A percentile compares a stretch with the other conserved stretches of the same genome.
Evolutionary conservation across 1,140 invertebrate genomes (phyloP).

Genomic region (Ceratosolen fusciceps): DNA sequence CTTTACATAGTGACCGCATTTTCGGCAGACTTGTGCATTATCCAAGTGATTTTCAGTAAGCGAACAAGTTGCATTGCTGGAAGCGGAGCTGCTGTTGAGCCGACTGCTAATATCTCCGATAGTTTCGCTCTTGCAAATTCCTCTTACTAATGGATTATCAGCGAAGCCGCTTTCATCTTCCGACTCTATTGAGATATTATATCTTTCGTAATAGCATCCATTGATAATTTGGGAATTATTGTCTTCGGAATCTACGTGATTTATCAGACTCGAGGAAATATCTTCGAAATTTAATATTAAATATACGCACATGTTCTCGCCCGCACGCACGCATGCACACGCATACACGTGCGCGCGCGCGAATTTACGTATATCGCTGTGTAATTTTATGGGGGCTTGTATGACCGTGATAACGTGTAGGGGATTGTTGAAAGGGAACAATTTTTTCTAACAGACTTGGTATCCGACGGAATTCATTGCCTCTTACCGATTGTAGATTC

Average conservation of each 20-base stretch:
- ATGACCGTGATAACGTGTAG: background rate
- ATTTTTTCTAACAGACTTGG: background rate
- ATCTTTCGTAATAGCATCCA: slow-evolving; percentile 48
- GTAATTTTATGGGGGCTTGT: too few species aligned
- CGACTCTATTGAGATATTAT: background rate
- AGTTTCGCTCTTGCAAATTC: slow-evolving; percentile 64
- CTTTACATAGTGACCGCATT: slow-evolving; percentile 62
- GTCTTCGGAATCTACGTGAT: slow-evolving; percentile 37
- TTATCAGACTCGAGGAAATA: slow-evolving; percentile 33
- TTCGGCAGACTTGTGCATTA: slow-evolving; percentile 55
- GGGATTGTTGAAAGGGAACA: background rate
- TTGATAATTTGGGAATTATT: slow-evolving; percentile 38
- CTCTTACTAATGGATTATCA: slow-evolving; percentile 42
- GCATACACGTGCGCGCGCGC: too few species aligned
- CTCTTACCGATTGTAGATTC: slow-evolving; percentile 60
- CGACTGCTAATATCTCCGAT: slow-evolving; percentile 62
- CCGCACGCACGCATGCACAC: background rate
- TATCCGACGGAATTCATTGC: background rate
- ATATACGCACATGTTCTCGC: background rate
- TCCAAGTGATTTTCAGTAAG: slow-evolving; percentile 45
- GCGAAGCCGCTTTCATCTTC: background rate
- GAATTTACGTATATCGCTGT: too few species aligned
- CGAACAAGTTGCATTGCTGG: slow-evolving; percentile 42
- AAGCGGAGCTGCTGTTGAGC: slow-evolving; percentile 23
- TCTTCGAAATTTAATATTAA: slow-evolving; percentile 39